Conservation (phyloP, 2,113 vertebrate species). For the Myxocyprinus asiaticus region DNA sequence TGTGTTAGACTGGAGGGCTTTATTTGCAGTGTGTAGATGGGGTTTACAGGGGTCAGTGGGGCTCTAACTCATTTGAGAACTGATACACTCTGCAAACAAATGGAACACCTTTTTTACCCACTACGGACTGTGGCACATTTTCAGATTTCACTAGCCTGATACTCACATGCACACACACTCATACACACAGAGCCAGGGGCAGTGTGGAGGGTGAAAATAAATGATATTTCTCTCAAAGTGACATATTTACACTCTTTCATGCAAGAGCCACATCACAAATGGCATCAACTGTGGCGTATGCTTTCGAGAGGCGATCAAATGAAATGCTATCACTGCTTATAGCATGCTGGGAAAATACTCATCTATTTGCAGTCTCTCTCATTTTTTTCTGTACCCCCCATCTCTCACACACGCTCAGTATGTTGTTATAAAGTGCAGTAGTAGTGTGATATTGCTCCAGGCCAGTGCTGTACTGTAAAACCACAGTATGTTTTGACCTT, state of each 20-base stretch:
- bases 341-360: constrained; percentile 13
- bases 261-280: constrained; percentile 22
- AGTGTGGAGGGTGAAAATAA: background rate
- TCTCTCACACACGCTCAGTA: background rate
- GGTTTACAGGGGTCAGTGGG: constrained; percentile 20
- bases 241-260: constrained; percentile 26
- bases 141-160: constrained; percentile 35
- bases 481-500: constrained; percentile 13
- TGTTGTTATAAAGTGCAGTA: constrained; percentile 7
- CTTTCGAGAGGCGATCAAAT: constrained; percentile 23
- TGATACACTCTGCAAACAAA: constrained; percentile 34
- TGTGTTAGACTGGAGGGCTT: background rate
- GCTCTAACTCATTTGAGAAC: constrained; percentile 7
- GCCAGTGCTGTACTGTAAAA: constrained; percentile 24
- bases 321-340: constrained; percentile 34
- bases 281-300: constrained; percentile 2
- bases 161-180: constrained; percentile 10
- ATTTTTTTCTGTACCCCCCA: background rate
- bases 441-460: constrained; percentile 21
- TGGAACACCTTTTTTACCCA: constrained; percentile 23
- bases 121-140: constrained; percentile 25
- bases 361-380: background rate
- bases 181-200: background rate
- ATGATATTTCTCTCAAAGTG: constrained; percentile 5
- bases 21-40: constrained; percentile 15